phyloP scores from a whole-genome alignment of 2,888 invertebrate species.

The Melinopterus prodromus region DNA sequence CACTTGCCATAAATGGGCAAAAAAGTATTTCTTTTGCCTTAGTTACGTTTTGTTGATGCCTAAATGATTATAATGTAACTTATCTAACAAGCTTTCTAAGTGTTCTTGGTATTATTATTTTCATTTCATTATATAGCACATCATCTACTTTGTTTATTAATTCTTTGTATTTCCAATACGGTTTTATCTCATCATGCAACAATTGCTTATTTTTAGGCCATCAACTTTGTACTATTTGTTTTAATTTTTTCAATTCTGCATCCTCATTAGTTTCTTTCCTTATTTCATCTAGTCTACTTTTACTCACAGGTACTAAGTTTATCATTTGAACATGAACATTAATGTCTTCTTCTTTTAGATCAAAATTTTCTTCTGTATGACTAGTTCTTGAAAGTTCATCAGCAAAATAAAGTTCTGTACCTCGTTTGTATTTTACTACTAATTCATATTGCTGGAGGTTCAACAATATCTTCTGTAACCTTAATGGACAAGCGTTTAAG shows the following conservation, averaged over 20 bases:
- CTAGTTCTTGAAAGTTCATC: too few species aligned
- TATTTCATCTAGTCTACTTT: too few species aligned
- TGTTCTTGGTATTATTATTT: constrained; percentile 43
- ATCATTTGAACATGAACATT: too few species aligned
- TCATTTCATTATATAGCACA: constrained; percentile 41
- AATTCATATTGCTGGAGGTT: too few species aligned
- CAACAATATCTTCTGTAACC: too few species aligned
- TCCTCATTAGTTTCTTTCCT: constrained; percentile 27
- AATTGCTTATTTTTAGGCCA: constrained; percentile 9
- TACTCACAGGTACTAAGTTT: too few species aligned
- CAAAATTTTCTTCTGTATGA: too few species aligned
- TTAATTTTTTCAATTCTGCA: constrained; percentile 4
- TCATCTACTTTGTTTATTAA: background rate
- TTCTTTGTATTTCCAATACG: constrained; percentile 14
- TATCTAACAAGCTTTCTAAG: constrained; percentile 41
- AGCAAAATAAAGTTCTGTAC: too few species aligned
- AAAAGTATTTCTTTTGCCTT: constrained; percentile 42
- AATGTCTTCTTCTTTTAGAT: too few species aligned
- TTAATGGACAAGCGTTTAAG: too few species aligned
- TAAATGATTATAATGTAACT: constrained; percentile 45
- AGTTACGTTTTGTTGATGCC: constrained; percentile 43
- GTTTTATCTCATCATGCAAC: background rate
- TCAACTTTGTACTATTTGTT: constrained; percentile 8
- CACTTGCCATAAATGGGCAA: constrained; percentile 44
- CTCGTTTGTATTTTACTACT: too few species aligned